Percentiles rank a stretch among this genome's conserved stretches.
phyloP scores from a whole-genome alignment of 2,888 invertebrate species.

The Lissonota sp. region DNA sequence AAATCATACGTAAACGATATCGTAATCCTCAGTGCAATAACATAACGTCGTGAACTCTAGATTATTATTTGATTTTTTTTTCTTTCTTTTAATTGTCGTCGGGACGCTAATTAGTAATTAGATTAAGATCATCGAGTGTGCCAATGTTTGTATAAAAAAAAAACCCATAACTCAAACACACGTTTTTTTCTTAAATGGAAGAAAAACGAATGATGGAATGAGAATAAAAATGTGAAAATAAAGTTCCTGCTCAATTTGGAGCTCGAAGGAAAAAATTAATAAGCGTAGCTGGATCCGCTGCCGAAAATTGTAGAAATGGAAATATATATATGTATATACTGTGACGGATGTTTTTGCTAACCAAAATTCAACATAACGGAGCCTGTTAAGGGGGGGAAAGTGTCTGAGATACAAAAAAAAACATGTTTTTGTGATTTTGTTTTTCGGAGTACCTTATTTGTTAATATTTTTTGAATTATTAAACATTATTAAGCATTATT shows the following conservation, averaged over 20 bases:
- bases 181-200: background rate
- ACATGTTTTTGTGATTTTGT: too few species aligned
- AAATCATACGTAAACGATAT: background rate
- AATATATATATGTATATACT: constrained; percentile 11
- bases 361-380: too few species aligned
- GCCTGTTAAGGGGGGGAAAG: too few species aligned
- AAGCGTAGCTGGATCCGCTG: background rate
- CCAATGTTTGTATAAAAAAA: constrained; percentile 16
- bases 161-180: constrained; percentile 10
- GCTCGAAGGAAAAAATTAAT: background rate
- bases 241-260: constrained; percentile 41
- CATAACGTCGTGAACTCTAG: constrained; percentile 18
- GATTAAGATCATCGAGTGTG: constrained; percentile 22
- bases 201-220: background rate
- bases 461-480: too few species aligned
- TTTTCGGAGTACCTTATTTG: too few species aligned
- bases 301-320: constrained; percentile 3
- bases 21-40: constrained; percentile 42
- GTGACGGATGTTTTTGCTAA: too few species aligned
- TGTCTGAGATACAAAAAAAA: too few species aligned
- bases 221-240: constrained; percentile 10
- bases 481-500: too few species aligned
- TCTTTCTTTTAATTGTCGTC: too few species aligned
- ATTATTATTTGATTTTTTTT: constrained; percentile 14
- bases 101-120: background rate